phyloP scores from a whole-genome alignment of 2,113 vertebrate species.

The Zosterops japonicus region DNA sequence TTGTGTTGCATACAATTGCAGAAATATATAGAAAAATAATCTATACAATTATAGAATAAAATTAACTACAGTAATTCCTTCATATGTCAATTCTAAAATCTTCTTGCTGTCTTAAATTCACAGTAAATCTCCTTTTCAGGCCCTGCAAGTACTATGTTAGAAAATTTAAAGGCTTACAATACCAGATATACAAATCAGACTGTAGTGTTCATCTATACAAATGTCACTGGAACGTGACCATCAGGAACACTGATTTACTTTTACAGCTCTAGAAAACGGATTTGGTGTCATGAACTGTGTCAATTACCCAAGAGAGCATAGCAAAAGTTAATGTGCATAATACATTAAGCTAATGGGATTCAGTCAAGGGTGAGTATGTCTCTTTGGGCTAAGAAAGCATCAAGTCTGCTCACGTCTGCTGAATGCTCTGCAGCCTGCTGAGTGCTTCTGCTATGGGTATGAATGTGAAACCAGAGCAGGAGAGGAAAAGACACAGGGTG shows the following conservation, averaged over 20 bases:
- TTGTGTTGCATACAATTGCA: not conserved
- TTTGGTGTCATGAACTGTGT: not conserved
- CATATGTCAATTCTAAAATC: not conserved
- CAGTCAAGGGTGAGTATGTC: not conserved
- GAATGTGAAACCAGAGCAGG: not conserved
- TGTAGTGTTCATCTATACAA: not conserved
- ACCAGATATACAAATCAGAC: not conserved
- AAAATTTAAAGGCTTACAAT: not conserved
- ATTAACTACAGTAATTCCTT: not conserved
- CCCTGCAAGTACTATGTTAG: not conserved
- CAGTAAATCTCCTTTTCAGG: not conserved
- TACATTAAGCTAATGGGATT: conserved; percentile 17
- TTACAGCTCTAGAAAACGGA: conserved; percentile 3
- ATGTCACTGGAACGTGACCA: not conserved
- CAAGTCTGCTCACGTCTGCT: not conserved
- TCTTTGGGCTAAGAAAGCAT: conserved; percentile 11
- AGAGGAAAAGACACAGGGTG: not conserved
- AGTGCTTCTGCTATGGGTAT: not conserved
- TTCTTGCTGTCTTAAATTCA: not conserved
- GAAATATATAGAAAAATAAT: not conserved
- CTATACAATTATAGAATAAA: not conserved
- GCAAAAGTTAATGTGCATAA: not conserved
- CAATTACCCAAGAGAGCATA: not conserved
- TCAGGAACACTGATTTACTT: not conserved
- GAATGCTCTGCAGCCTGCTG: not conserved